Evolutionary conservation across 2,797 vertebrate species (phyloP).

Genomic region (Syngnathus rostellatus): DNA sequence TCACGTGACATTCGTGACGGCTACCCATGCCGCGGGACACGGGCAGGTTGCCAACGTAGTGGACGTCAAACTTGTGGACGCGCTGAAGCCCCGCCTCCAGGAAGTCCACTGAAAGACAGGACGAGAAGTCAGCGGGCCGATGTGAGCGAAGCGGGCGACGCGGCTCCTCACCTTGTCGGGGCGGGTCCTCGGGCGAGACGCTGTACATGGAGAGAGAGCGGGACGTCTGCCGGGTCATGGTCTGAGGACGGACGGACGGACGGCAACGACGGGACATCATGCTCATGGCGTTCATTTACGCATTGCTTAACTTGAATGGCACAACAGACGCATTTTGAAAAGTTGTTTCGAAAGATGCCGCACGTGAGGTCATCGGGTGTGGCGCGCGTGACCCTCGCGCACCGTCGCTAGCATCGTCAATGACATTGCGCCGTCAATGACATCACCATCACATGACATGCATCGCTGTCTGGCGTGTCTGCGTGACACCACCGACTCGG

Average conservation of each 20-base stretch:
- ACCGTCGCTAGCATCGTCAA: not conserved
- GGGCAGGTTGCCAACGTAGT: constrained; percentile 82
- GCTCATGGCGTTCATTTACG: not conserved
- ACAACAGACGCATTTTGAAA: too few species aligned
- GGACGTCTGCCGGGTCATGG: constrained; percentile 74
- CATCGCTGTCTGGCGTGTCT: constrained; percentile 5
- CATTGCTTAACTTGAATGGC: too few species aligned
- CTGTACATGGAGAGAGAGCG: constrained; percentile 61
- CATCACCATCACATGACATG: too few species aligned
- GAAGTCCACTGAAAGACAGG: constrained; percentile 72
- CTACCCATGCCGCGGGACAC: constrained; percentile 88
- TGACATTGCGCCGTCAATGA: not conserved
- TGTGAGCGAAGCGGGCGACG: constrained; percentile 4
- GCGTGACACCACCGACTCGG: constrained; percentile 75
- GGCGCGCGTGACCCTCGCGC: too few species aligned
- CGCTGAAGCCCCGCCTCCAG: constrained; percentile 77
- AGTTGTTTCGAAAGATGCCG: too few species aligned
- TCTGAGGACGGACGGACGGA: constrained; percentile 54
- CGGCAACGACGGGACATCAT: constrained; percentile 45
- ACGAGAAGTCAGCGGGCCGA: not conserved
- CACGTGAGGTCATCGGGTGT: too few species aligned
- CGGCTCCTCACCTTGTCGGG: constrained; percentile 75
- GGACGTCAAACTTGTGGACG: constrained; percentile 82
- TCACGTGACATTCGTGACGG: not conserved
- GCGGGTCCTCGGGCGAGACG: constrained; percentile 78